Evolutionary conservation across 53 echinoderm and acorn worm genomes (phyloP).

Genomic region (Echinometra lucunter): DNA sequence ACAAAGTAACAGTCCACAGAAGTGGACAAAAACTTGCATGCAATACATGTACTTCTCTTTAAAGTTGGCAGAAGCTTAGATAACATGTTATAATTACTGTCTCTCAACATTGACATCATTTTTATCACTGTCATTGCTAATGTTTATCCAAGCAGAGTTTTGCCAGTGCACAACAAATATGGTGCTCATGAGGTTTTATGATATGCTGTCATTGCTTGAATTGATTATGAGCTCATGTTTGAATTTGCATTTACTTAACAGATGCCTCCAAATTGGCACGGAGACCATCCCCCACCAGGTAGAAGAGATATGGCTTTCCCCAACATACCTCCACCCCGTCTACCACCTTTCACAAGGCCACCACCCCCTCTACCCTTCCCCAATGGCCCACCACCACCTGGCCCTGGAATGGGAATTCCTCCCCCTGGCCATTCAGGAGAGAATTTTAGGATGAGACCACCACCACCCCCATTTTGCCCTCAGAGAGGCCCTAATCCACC

Average conservation of each 20-base stretch:
- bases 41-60: too few species aligned
- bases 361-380: slow-evolving; percentile 21
- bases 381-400: slow-evolving; percentile 9
- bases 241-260: not conserved
- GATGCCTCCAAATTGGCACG: slow-evolving; percentile 7
- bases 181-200: not conserved
- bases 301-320: not conserved
- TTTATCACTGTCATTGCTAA: too few species aligned
- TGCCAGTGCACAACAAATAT: not conserved
- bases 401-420: not conserved
- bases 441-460: slow-evolving; percentile 21
- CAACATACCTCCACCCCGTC: not conserved
- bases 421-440: not conserved
- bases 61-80: too few species aligned
- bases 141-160: too few species aligned
- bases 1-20: too few species aligned
- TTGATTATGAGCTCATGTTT: not conserved
- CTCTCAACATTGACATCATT: too few species aligned
- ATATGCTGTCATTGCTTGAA: not conserved
- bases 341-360: slow-evolving; percentile 15
- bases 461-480: slow-evolving; percentile 19
- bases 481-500: slow-evolving; percentile 31
- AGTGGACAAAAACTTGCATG: too few species aligned
- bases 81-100: too few species aligned
- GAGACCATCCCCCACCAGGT: not conserved